Conservation (phyloP, 2,113 vertebrate genomes). For the Centropus unirufus region DNA sequence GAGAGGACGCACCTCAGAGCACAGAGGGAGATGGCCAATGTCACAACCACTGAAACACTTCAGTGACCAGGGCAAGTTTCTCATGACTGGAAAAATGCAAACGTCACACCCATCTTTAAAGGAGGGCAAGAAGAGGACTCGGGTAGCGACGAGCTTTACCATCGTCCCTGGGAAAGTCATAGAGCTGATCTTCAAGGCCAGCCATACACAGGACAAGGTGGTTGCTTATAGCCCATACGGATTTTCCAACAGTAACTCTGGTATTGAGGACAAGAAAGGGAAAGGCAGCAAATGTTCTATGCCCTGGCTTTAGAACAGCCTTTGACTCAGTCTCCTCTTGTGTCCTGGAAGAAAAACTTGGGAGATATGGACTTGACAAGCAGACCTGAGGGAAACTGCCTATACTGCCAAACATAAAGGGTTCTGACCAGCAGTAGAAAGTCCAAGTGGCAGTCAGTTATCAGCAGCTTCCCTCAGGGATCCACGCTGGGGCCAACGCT, state of each 20-base stretch:
- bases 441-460: neutral
- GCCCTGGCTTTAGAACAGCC: neutral
- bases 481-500: neutral
- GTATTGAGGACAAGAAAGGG: neutral
- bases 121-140: neutral
- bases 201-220: neutral
- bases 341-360: neutral
- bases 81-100: neutral
- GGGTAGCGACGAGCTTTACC: neutral
- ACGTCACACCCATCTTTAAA: neutral
- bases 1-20: neutral
- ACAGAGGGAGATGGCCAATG: neutral
- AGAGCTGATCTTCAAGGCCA: neutral
- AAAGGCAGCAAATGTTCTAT: neutral
- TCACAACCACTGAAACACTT: neutral
- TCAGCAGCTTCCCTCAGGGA: neutral
- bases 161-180: neutral
- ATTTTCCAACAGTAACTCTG: neutral
- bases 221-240: neutral
- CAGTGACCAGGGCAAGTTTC: neutral
- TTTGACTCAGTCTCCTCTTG: neutral
- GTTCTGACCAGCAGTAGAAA: neutral
- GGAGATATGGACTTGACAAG: neutral
- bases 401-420: neutral
- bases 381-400: neutral